These are phyloP conservation scores for Emydocephalus ijimae DNA, from an alignment of 2,113 vertebrate genomes.

Conservation along the genomic window DNA sequence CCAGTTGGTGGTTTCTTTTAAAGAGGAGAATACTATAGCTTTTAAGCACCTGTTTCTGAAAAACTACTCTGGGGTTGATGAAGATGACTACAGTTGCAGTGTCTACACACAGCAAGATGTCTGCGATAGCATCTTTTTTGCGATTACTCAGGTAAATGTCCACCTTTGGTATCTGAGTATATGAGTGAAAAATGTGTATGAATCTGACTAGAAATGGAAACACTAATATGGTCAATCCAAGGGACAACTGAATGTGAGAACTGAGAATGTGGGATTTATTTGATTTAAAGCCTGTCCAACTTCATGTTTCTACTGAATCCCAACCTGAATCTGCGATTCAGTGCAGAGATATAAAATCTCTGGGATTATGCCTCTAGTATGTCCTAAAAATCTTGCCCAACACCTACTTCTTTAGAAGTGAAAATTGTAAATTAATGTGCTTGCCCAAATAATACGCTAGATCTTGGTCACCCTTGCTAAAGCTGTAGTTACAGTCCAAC, in stretches of 20 bases:
- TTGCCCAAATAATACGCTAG: neutral
- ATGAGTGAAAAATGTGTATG: neutral
- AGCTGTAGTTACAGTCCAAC: neutral
- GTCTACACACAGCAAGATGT: conserved; percentile 82
- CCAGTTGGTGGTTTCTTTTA: conserved; percentile 92
- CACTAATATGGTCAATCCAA: neutral
- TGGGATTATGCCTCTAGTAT: neutral
- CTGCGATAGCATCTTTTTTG: conserved; percentile 82
- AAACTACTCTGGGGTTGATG: conserved; percentile 83
- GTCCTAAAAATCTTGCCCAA: neutral
- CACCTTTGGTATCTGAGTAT: neutral
- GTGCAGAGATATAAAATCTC: neutral
- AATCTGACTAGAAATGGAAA: neutral
- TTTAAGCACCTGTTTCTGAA: conserved; percentile 93
- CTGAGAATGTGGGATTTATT: neutral
- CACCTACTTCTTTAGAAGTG: neutral
- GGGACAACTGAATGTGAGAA: neutral
- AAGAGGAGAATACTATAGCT: conserved; percentile 86
- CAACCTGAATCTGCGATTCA: neutral
- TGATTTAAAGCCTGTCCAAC: neutral
- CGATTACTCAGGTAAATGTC: conserved; percentile 83
- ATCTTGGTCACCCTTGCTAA: neutral
- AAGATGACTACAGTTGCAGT: conserved; percentile 86
- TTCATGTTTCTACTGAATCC: neutral
- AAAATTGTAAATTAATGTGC: neutral